Base-by-base conservation (phyloP, 1,140 invertebrate genomes). In the Bombyx mandarina region DNA sequence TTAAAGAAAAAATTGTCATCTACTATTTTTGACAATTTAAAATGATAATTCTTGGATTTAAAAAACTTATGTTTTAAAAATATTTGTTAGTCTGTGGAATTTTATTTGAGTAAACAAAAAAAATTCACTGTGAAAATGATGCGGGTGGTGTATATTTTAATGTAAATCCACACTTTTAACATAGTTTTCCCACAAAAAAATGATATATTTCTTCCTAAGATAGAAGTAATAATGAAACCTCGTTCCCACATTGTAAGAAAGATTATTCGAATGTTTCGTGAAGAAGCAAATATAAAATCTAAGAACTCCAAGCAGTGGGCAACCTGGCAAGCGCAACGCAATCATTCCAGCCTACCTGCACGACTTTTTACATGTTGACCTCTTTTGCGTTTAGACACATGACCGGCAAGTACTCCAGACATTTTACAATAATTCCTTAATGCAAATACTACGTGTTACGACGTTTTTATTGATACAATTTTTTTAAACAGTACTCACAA, bases 331-430 rank as follows among this genome's bases (percentile, higher is more conserved):
- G 72, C 68, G 71, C 78, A 73, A 65, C 71, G 68, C 63, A 69
- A 67, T 51, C 77, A 83, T 83, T 75, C 81, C 64, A 61, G 58
- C 65, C 62, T 84, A 85, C 83, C 82, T 83, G 80, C 73, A 64
- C 78, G 73, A 62, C 58, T 75, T 67, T 79, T 82, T 62, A 71
- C 70, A 54, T 73, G 79, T 55, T 72, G 70, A 58, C 67, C 69
- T 75, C 77, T 77, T 61, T 75, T 75, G 66, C 67, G 75, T 63
- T 86, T 86, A 58, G 67, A 69, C 54, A 87, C 79, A 26, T 82
- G 77, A 58, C 80, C 79, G 50, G 75, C 68, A 51, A 80, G 71
- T 55, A 84, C 68, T 62, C 75, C 79, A 54, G 82, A 83, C 83
- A 86, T 86, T 71, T 73, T 75, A 62, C 35, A 60, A 43, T 43